Percentiles rank a stretch among this genome's conserved stretches.
phyloP scores from a whole-genome alignment of 35 echinoderm and acorn worm genomes.

The Hemicentrotus pulcherrimus region DNA sequence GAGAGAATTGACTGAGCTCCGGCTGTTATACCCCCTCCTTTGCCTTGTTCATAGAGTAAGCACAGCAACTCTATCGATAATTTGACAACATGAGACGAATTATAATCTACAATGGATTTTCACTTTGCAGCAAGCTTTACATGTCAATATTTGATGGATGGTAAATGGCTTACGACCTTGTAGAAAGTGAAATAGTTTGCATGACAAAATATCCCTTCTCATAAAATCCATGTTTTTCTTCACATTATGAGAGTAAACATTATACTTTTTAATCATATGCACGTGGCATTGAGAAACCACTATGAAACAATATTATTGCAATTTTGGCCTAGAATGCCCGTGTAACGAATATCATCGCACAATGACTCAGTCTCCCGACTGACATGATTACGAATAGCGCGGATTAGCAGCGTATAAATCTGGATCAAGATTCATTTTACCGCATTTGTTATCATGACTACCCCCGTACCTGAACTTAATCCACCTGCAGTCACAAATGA shows the following conservation, averaged over 20 bases:
- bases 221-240: background rate
- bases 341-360: background rate
- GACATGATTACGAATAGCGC: background rate
- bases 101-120: background rate
- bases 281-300: background rate
- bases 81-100: background rate
- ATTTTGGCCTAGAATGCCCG: too few species aligned
- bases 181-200: background rate
- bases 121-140: background rate
- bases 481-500: background rate
- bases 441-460: slow-evolving; percentile 4
- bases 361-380: background rate
- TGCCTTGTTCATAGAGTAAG: background rate
- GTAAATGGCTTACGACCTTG: background rate
- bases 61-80: background rate
- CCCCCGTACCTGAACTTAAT: background rate
- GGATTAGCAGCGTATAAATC: background rate
- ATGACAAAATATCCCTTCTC: background rate
- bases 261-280: background rate
- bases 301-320: too few species aligned
- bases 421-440: background rate
- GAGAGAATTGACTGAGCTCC: too few species aligned
- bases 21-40: too few species aligned
- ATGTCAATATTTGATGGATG: background rate
- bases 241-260: background rate